Percentiles rank a stretch among this genome's conserved stretches.
phyloP scores from a whole-genome alignment of 2,888 invertebrate genomes.

The Tupiocoris notatus region DNA sequence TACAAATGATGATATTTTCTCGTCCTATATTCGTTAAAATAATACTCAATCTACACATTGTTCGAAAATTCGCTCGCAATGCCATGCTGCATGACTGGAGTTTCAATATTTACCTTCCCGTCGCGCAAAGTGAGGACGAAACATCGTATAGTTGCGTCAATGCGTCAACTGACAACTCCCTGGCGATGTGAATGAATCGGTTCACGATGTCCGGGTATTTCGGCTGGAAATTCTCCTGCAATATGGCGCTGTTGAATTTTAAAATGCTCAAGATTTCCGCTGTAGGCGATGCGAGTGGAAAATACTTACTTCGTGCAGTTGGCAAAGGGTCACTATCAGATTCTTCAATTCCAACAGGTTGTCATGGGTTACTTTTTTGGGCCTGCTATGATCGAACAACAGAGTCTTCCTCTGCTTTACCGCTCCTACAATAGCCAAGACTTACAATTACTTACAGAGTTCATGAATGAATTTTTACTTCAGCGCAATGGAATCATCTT shows the following conservation, averaged over 20 bases:
- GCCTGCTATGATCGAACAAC: conserved; percentile 69
- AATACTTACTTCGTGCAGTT: conserved; percentile 56
- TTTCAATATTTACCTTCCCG: conserved; percentile 72
- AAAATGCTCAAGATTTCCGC: too few species aligned
- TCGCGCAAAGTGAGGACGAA: conserved; percentile 64
- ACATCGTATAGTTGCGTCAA: conserved; percentile 65
- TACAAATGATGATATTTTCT: too few species aligned
- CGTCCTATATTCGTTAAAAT: too few species aligned
- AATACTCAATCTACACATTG: too few species aligned
- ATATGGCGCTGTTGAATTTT: too few species aligned
- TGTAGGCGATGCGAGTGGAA: too few species aligned
- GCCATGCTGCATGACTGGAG: too few species aligned
- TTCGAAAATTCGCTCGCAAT: too few species aligned
- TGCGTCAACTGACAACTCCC: conserved; percentile 67
- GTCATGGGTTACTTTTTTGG: conserved; percentile 66
- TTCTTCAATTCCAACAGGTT: conserved; percentile 70
- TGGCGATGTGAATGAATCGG: conserved; percentile 66
- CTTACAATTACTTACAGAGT: too few species aligned
- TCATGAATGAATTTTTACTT: too few species aligned
- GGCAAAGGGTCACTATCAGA: conserved; percentile 69
- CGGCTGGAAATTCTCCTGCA: conserved; percentile 60
- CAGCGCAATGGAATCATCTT: too few species aligned
- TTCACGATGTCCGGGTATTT: conserved; percentile 65
- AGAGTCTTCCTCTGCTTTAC: conserved; percentile 64
- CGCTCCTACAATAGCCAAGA: conserved; percentile 51